Evolutionary conservation across 2,888 invertebrate genomes (phyloP), one percentile per base, ranked within the genome.

Genomic region (Piscicola geometra): DNA sequence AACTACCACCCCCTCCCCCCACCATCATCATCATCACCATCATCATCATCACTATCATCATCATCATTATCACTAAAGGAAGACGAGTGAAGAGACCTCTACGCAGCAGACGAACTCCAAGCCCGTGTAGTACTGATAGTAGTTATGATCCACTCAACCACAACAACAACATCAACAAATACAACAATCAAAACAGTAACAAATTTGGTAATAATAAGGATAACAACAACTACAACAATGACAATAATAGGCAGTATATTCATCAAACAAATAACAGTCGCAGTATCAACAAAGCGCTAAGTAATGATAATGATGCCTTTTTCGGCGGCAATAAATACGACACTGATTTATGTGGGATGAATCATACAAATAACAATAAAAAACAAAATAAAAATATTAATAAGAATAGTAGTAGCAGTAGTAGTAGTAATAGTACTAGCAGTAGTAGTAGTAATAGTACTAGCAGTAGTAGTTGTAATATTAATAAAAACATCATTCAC

Each of bases 91-190:
- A 21, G 60, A 56, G 25, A 21, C 3, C 5, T 3, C 5, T 5
- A 5, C 21, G 60, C 21, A 56, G 60, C 60, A 56, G 78, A n/a
- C 78, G 85, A 25, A 84, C 86, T 9, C 80, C 83, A 30, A 85
- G 85, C 79, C 86, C 86, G 21, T 86, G 85, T 80, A 85, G 84
- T 77, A 85, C 85, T 0, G 85, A 86, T 81, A 85, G 85, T 78
- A 86, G 85, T 81, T 84, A 84, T 79, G 85, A 85, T 15, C 25
- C 21, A 56, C n/a, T 56, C 60, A 56, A 56, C 60, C 9, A 56
- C 25, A 56, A 56, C 21, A 56, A 56, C 60, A 18, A 25, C 21
- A 56, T 18, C 21, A 18, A 56, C 5, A 56, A 56, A 9, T 25
- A 56, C n/a, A 56, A 18, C n/a, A 56, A 25, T 21, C 9, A 18